These are phyloP conservation scores for Antheraea yamamai DNA, from an alignment of 2,888 invertebrate genomes.

Conservation along the genomic window DNA sequence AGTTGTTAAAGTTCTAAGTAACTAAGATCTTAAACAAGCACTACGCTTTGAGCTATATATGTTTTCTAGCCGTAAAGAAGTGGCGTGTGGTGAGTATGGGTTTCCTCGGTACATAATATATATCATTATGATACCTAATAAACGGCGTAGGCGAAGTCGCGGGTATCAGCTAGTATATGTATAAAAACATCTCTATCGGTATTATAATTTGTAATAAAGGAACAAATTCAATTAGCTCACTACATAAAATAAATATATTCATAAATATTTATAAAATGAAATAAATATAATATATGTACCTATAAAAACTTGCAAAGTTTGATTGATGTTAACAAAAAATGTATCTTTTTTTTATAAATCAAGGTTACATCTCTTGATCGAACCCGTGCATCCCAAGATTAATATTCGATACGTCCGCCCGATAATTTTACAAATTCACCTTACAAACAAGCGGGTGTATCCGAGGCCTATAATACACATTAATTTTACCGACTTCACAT, in stretches of 20 bases:
- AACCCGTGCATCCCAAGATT: conserved; percentile 55
- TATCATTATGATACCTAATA: no score
- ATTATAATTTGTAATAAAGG: not conserved
- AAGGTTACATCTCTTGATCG: conserved; percentile 48
- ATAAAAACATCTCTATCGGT: not conserved
- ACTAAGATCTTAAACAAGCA: no score
- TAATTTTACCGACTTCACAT: conserved; percentile 73
- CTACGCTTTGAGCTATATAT: no score
- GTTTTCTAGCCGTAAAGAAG: no score
- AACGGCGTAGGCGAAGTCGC: no score
- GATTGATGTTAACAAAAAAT: not conserved
- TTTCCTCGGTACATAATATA: no score
- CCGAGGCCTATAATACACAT: conserved; percentile 76
- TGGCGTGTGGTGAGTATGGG: no score
- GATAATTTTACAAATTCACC: conserved; percentile 78
- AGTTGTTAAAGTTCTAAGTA: no score
- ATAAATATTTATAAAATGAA: not conserved
- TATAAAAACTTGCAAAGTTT: conserved; percentile 6
- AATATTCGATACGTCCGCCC: conserved; percentile 71
- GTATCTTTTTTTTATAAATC: conserved; percentile 11
- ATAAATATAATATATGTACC: not conserved
- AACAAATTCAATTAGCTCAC: no score
- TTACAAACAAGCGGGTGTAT: conserved; percentile 68
- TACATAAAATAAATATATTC: not conserved
- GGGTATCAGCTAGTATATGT: no score